Base-by-base conservation (phyloP, 2,113 vertebrate species). In the Rhabdornis inornatus region DNA sequence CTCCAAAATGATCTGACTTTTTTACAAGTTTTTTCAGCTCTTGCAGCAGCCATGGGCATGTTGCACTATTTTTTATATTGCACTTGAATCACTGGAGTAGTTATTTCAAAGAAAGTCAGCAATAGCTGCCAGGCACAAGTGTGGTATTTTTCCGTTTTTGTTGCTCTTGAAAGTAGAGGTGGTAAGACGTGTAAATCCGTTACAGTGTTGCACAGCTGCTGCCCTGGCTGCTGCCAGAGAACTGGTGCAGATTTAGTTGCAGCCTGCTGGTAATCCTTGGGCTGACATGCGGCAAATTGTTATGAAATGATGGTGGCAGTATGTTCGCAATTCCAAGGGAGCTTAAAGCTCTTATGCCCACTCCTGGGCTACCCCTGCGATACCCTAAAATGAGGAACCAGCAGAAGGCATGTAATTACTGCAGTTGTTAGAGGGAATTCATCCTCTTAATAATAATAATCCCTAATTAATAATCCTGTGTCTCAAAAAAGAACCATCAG, bases 401-500 rank as follows among this genome's bases (percentile, higher is more conserved):
- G 86, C 97, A 98, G 97, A 98, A 97, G 97, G 97, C 97, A 82
- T 97, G 97, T 97, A 97, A 98, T 98, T 97, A 97, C 64, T 94
- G 88, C 60, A 61, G 94, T 96, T 97, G 96, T 97, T 97, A 90
- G 89, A 79, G 96, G 95, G 94, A 93, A 95, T 98, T 98, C 95
- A 98, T 98, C 96, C 92, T 89, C 69, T 96, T 82, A 80, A 42
- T 42, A 42, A 42, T 42, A 42, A 15, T 42, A 42, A 42, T 42
- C 40, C 40, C 15, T 42, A 42, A 42, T 42, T 42, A 42, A 42
- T 98, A 98, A 98, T 98, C 98, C 66, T 56, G 88, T 97, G 94
- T 95, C 87, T 93, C 78, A 55, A 83, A 98, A 98, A 98, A 98
- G 98, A 98, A 98, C 98, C 98, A 98, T 97, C 97, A 40, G 79